phyloP scores from a whole-genome alignment of 1,140 invertebrate species.

The Antheraea pernyi region DNA sequence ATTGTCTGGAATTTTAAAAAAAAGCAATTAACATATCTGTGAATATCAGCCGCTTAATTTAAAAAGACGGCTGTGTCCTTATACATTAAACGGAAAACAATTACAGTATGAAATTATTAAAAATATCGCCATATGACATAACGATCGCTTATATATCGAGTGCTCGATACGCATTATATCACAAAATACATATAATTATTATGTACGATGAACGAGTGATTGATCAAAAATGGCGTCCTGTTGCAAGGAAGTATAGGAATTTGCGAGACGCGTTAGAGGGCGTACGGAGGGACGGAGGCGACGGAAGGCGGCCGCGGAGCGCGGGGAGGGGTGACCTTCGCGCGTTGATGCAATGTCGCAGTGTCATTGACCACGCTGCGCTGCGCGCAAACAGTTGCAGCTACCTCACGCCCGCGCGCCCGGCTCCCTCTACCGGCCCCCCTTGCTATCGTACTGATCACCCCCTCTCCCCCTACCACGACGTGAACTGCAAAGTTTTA shows the following conservation, averaged over 20 bases:
- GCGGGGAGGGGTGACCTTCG: constrained; percentile 64
- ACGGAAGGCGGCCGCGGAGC: constrained; percentile 31
- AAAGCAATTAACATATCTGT: not conserved
- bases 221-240: constrained; percentile 69
- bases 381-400: constrained; percentile 66
- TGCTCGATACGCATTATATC: not conserved
- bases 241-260: constrained; percentile 70
- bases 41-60: not conserved
- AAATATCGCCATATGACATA: too few species aligned
- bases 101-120: too few species aligned
- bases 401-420: constrained; percentile 30
- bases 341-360: constrained; percentile 75
- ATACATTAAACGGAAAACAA: too few species aligned
- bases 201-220: constrained; percentile 35
- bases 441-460: constrained; percentile 31
- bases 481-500: constrained; percentile 29
- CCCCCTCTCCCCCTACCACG: constrained; percentile 24
- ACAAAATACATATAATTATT: not conserved
- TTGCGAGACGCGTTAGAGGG: constrained; percentile 54
- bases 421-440: constrained; percentile 20
- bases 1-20: not conserved
- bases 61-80: too few species aligned
- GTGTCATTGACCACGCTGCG: constrained; percentile 72
- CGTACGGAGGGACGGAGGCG: constrained; percentile 22
- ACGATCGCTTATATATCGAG: too few species aligned